phyloP scores from a whole-genome alignment of 2,797 vertebrate genomes.

The Psittacula echo region DNA sequence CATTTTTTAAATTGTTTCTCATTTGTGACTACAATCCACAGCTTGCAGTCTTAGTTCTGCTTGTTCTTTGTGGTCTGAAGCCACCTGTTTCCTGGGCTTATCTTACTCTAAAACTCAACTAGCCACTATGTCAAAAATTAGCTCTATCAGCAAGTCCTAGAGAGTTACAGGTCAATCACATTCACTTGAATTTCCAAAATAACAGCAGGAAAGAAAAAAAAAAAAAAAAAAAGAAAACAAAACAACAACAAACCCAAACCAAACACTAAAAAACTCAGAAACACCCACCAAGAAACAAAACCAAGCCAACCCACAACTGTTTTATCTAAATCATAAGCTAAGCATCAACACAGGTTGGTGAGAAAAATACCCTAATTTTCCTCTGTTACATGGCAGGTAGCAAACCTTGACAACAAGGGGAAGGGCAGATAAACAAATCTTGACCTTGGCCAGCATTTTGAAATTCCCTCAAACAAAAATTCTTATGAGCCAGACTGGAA shows the following conservation, averaged over 20 bases:
- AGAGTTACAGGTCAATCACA: not conserved
- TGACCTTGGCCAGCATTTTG: not conserved
- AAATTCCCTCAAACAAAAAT: not conserved
- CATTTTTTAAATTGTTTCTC: not conserved
- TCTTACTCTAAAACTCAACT: not conserved
- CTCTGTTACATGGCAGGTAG: not conserved
- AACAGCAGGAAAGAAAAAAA: not conserved
- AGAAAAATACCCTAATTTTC: not conserved
- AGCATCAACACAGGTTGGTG: not conserved
- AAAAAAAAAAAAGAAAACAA: too few relatives aligned
- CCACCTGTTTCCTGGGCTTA: not conserved
- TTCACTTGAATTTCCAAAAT: not conserved
- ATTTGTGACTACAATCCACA: not conserved
- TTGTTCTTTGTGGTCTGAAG: not conserved
- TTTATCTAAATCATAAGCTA: not conserved
- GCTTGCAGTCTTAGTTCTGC: not conserved
- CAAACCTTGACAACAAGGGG: not conserved
- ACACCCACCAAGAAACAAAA: too few relatives aligned
- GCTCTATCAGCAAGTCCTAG: not conserved
- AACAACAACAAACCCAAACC: too few relatives aligned
- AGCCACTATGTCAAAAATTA: not conserved
- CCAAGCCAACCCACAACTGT: not conserved
- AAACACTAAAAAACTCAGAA: too few relatives aligned
- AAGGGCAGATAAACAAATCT: not conserved
- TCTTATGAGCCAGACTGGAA: not conserved